Base-by-base conservation (phyloP, 2,113 vertebrate species). In the Vicugna pacos region DNA sequence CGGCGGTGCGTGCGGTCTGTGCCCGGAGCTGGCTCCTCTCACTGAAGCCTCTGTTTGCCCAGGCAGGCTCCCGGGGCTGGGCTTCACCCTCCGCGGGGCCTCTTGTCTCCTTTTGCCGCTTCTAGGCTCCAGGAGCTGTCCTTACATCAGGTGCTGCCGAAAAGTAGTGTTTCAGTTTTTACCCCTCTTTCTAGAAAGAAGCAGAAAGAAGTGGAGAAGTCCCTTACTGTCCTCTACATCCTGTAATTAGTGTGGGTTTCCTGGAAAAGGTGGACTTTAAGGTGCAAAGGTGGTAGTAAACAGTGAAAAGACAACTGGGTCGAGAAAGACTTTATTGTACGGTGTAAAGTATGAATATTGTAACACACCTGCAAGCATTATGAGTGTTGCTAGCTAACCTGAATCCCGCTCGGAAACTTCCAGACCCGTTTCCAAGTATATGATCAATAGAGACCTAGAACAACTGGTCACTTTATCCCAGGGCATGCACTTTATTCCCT, bases 1-100 rank as follows among this genome's bases (percentile, higher is more conserved):
- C 16, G 0, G 15, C 4, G 32, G 8, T 52, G 19, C 8, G 2
- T 15, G 2, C 30, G 11, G 11, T 2, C 16, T 15, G 30, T 32
- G 15, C 73, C 87, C 4, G 4, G 20, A 1, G 2, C 42, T 56
- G 30, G 16, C 20, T 10, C 73, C 46, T 12, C 15, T 46, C 32
- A 5, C 5, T 0, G 14, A 56, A 84, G 38, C 16, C 46, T 60
- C 5, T 58, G 52, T 60, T 6, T 58, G 52, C 5, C 12, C 56
- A 1, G 2, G 32, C 19, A 62, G 24, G 64, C 22, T 28, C 12
- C 5, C 5, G 8, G 8, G 19, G 6, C 46, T 70, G 58, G 32
- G 6, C 77, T 83, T 26, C 5, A 52, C 67, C 24, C 64, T 56
- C 20, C 3, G 46, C 11, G 4, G 35, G 70, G 12, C 12, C 13